Conservation (phyloP, 2,888 invertebrate genomes). For the Agrotis clavis region DNA sequence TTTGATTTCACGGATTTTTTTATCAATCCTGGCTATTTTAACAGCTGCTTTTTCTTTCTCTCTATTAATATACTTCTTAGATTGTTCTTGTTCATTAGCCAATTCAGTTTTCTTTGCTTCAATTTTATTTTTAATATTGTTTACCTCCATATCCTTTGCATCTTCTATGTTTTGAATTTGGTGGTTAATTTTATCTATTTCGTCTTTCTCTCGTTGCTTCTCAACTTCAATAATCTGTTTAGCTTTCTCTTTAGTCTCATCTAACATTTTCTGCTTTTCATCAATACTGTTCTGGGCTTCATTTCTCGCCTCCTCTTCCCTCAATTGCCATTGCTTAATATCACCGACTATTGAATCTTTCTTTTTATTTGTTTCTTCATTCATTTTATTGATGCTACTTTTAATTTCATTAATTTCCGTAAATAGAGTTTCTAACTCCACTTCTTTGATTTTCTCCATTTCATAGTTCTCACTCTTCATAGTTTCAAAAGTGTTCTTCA, state of each 20-base stretch:
- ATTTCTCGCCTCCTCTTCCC: background rate
- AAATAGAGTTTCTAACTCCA: background rate
- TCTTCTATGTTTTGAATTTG: slow-evolving; percentile 21
- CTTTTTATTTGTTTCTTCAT: background rate
- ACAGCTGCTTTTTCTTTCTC: slow-evolving; percentile 9
- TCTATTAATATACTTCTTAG: slow-evolving; percentile 12
- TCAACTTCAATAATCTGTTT: slow-evolving; percentile 4
- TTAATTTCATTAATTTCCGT: slow-evolving; percentile 4
- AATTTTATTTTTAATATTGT: background rate
- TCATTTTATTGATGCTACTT: slow-evolving; percentile 3
- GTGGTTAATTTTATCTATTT: slow-evolving; percentile 10
- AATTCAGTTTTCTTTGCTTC: slow-evolving; percentile 2
- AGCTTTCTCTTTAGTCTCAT: slow-evolving; percentile 5
- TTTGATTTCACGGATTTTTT: slow-evolving; percentile 14
- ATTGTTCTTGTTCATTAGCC: background rate
- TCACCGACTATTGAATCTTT: background rate
- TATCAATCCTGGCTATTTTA: background rate
- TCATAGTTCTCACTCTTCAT: background rate
- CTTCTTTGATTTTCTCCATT: slow-evolving; percentile 1
- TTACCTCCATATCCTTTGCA: background rate
- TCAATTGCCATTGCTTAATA: slow-evolving; percentile 11
- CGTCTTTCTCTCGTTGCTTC: background rate
- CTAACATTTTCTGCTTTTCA: background rate
- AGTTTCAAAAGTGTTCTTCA: background rate
- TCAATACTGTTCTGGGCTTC: background rate